Evolutionary conservation across 2,888 invertebrate species (phyloP).

Genomic region (Schizaphis graminum): DNA sequence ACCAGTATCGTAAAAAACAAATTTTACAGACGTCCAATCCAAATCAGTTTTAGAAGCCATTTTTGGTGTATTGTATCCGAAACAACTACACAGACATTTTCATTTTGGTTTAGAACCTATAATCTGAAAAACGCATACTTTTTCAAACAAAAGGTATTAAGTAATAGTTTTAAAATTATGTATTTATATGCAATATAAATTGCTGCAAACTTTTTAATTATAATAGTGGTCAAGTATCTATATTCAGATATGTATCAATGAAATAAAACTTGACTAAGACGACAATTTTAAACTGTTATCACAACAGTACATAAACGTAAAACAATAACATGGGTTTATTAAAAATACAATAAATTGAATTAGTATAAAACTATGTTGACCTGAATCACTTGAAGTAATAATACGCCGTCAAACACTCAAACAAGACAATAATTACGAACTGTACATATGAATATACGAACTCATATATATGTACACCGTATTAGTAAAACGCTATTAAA

Average conservation of each 20-base stretch:
- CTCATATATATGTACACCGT: neutral
- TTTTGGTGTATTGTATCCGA: constrained; percentile 24
- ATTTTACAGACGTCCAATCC: constrained; percentile 58
- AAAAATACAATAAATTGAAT: neutral
- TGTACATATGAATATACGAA: neutral
- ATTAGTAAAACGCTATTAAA: constrained; percentile 7
- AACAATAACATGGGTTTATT: neutral
- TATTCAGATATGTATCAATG: neutral
- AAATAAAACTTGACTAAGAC: neutral
- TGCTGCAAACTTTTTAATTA: neutral
- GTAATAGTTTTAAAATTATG: neutral
- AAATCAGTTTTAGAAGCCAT: constrained; percentile 10
- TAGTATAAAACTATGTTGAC: neutral
- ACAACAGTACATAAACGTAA: neutral
- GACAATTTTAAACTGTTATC: neutral
- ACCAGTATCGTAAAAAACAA: constrained; percentile 53
- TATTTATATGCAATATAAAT: neutral
- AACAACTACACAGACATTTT: constrained; percentile 33
- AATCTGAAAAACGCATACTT: neutral
- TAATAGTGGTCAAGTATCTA: neutral
- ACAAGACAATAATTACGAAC: neutral
- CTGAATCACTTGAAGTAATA: neutral
- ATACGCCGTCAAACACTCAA: neutral
- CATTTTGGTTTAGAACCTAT: neutral
- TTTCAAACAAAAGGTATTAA: neutral